phyloP scores from a whole-genome alignment of 2,113 vertebrate species.

The Melanerpes aurifrons region DNA sequence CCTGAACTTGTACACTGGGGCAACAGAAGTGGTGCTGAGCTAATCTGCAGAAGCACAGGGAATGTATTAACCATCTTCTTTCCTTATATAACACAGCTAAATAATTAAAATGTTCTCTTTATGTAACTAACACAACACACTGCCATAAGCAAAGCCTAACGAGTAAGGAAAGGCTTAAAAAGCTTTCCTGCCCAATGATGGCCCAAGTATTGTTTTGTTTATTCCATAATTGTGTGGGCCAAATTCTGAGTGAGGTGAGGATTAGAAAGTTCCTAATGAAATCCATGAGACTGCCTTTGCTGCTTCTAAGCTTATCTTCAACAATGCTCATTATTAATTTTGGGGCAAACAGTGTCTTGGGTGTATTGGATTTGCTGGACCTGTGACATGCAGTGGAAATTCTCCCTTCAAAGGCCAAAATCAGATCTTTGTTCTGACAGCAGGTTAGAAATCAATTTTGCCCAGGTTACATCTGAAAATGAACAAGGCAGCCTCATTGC shows the following conservation, averaged over 20 bases:
- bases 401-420: neutral
- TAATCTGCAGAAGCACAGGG: neutral
- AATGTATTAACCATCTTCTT: neutral
- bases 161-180: neutral
- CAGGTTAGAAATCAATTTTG: neutral
- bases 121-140: neutral
- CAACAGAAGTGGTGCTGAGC: neutral
- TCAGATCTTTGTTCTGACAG: neutral
- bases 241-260: neutral
- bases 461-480: neutral
- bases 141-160: neutral
- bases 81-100: neutral
- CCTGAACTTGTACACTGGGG: neutral
- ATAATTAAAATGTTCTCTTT: slow-evolving; percentile 43
- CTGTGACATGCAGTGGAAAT: rapidly evolving
- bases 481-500: neutral
- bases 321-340: neutral
- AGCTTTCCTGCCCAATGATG: neutral
- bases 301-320: neutral
- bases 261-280: neutral
- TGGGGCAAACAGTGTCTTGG: neutral
- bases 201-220: neutral
- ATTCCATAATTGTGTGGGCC: neutral
- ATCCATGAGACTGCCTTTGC: neutral
- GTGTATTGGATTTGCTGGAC: neutral